A percentile compares a stretch with the other conserved stretches of the same genome.
Conservation (phyloP, 2,797 vertebrate species). For the Smutsia gigantea region DNA sequence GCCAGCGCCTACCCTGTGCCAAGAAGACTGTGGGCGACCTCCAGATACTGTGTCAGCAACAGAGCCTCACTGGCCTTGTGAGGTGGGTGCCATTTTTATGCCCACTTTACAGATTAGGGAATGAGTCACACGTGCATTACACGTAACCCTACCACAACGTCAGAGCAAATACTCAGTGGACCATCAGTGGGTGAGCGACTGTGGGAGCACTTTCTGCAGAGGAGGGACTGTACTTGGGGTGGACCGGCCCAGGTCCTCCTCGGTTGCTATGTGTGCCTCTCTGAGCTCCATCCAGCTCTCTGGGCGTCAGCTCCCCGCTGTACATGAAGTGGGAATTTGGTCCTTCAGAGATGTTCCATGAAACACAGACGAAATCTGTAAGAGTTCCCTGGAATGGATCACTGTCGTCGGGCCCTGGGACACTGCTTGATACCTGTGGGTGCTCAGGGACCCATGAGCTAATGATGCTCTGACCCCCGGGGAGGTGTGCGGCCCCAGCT, state of each 20-base stretch:
- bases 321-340: accelerated
- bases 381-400: not conserved
- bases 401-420: not conserved
- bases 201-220: no score
- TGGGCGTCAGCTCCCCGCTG: accelerated
- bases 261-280: no score
- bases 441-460: not conserved
- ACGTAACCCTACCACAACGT: no score
- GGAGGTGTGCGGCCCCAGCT: no score
- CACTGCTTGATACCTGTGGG: not conserved
- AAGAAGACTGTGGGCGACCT: not conserved
- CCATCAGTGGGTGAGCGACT: accelerated
- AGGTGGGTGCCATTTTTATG: accelerated
- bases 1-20: accelerated
- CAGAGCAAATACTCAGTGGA: no score
- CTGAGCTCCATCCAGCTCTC: not conserved
- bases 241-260: not conserved
- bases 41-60: accelerated
- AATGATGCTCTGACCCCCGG: no score
- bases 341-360: no score
- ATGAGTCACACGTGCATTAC: accelerated
- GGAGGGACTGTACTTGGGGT: accelerated
- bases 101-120: not conserved
- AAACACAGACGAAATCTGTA: accelerated
- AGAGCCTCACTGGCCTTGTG: accelerated